Evolutionary conservation across 2,113 vertebrate species (phyloP).

Genomic region (Tachysurus vachellii): DNA sequence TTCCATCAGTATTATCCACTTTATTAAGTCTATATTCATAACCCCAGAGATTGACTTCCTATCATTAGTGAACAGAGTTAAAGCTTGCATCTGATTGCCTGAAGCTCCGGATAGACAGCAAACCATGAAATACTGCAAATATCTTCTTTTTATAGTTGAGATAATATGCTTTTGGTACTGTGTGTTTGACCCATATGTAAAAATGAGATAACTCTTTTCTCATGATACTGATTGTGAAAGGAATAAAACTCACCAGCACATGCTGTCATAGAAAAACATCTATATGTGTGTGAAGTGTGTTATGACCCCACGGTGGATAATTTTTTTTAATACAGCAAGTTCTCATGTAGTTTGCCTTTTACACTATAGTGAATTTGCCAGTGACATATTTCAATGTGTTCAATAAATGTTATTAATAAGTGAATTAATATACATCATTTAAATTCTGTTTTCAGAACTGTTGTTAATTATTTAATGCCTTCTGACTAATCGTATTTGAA

Average conservation of each 20-base stretch:
- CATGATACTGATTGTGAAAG: constrained; percentile 11
- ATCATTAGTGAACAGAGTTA: constrained; percentile 24
- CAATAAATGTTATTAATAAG: background rate
- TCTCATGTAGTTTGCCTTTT: background rate
- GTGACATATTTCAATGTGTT: background rate
- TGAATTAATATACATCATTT: background rate
- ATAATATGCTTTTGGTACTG: background rate
- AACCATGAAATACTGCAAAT: constrained; percentile 16
- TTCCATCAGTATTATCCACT: constrained; percentile 19
- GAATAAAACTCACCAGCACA: background rate
- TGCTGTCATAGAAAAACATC: background rate
- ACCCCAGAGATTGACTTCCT: constrained; percentile 13
- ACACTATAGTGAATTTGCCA: background rate
- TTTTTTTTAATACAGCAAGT: background rate
- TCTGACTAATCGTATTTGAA: background rate
- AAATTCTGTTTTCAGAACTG: background rate
- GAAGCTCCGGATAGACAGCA: constrained; percentile 33
- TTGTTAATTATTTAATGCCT: background rate
- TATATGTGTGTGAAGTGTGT: background rate
- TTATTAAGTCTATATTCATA: constrained; percentile 11
- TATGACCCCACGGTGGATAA: too few species aligned
- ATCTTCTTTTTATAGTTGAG: background rate
- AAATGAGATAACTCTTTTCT: constrained; percentile 1
- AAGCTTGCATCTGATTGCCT: background rate
- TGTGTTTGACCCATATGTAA: background rate